A percentile compares a stretch with the other conserved stretches of the same genome.
Evolutionary conservation across 2,797 vertebrate species (phyloP).

Genomic region (Falco biarmicus): DNA sequence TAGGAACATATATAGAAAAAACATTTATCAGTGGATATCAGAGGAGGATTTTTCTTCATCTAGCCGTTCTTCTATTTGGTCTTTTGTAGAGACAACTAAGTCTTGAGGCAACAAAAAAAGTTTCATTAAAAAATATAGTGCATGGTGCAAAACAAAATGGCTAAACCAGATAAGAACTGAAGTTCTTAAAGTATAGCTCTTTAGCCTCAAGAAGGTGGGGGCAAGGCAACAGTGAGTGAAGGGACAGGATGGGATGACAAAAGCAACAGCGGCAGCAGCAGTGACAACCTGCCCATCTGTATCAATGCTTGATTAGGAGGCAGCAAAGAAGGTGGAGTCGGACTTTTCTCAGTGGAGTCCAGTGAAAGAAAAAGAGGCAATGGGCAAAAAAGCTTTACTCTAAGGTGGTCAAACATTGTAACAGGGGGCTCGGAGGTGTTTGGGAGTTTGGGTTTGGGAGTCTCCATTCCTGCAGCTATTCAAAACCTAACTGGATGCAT

Average conservation of each 20-base stretch:
- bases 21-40: neutral
- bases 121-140: neutral
- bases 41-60: neutral
- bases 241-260: fast-evolving
- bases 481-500: neutral
- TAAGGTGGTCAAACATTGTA: neutral
- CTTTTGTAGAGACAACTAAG: neutral
- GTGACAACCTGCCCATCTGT: neutral
- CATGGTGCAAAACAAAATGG: neutral
- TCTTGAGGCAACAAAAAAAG: neutral
- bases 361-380: neutral
- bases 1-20: neutral
- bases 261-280: neutral
- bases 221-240: neutral
- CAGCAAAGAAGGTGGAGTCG: neutral
- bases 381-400: neutral
- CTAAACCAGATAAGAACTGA: neutral
- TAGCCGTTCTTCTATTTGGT: neutral
- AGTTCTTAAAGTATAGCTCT: neutral
- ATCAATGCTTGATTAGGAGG: neutral
- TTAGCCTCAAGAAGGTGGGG: neutral
- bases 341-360: neutral
- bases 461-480: neutral
- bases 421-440: neutral
- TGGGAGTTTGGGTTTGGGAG: neutral